These are phyloP conservation scores for Scrobipalpa atriplicella DNA, from an alignment of 2,888 invertebrate genomes.

Conservation along the genomic window DNA sequence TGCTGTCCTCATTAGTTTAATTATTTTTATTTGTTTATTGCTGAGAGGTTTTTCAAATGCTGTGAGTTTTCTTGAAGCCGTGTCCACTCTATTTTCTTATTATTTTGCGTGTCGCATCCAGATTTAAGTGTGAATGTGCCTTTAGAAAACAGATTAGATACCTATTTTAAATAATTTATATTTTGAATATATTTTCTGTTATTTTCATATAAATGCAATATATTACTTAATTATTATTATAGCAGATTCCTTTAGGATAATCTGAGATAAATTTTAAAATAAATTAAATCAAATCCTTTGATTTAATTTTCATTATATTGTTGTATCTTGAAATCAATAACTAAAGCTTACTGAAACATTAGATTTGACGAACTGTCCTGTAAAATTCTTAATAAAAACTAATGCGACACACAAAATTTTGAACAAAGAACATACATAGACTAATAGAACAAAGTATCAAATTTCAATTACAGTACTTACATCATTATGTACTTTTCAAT, in stretches of 20 bases:
- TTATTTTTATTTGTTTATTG: not conserved
- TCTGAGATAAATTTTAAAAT: too few relatives aligned
- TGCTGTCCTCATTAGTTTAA: conserved; percentile 19
- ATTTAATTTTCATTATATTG: too few relatives aligned
- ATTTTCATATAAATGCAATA: too few relatives aligned
- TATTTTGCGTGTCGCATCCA: conserved; percentile 17
- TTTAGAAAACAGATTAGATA: not conserved
- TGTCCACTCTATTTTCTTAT: not conserved
- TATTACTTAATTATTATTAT: too few relatives aligned
- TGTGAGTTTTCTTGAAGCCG: conserved; percentile 23
- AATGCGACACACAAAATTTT: conserved; percentile 9
- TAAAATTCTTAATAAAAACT: not conserved
- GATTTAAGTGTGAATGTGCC: conserved; percentile 3
- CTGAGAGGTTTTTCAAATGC: conserved; percentile 21
- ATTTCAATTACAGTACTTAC: too few relatives aligned
- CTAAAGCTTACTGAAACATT: not conserved
- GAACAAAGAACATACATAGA: not conserved
- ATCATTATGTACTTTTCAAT: too few relatives aligned
- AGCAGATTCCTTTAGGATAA: too few relatives aligned
- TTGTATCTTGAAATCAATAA: too few relatives aligned
- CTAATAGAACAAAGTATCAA: too few relatives aligned
- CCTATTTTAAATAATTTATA: not conserved
- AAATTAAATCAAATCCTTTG: too few relatives aligned
- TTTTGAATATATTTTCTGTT: not conserved
- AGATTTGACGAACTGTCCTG: not conserved